A percentile compares a stretch with the other conserved stretches of the same genome.
These are phyloP conservation scores for Noctilio leporinus DNA, from an alignment of 2,113 vertebrate species.

Conservation along the genomic window DNA sequence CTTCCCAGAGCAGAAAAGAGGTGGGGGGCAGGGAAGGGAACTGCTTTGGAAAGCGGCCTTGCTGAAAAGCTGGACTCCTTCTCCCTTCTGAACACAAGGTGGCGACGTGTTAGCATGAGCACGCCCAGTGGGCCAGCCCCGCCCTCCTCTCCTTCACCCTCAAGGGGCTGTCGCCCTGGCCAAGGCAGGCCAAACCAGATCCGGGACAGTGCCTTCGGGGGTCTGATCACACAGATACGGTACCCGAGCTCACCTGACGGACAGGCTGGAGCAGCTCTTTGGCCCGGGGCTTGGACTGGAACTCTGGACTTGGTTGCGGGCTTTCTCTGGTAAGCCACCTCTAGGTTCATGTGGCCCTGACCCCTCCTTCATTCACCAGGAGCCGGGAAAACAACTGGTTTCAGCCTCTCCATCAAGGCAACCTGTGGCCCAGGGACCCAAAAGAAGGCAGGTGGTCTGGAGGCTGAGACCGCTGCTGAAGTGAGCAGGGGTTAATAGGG, in stretches of 20 bases:
- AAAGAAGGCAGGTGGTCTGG: not conserved
- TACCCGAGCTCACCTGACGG: not conserved
- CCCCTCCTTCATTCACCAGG: not conserved
- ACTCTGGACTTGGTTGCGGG: not conserved
- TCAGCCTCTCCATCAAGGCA: not conserved
- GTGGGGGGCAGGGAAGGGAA: not conserved
- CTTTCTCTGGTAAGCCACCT: not conserved
- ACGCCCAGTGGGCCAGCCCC: not conserved
- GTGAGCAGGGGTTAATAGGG: not conserved
- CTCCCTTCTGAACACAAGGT: constrained; percentile 54
- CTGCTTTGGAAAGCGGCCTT: not conserved
- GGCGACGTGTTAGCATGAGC: constrained; percentile 47
- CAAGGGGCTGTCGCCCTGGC: not conserved
- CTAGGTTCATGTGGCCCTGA: not conserved
- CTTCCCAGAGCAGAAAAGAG: not conserved
- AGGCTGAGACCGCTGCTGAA: not conserved
- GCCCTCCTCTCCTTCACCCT: not conserved
- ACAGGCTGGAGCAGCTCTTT: not conserved
- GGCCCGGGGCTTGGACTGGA: not conserved
- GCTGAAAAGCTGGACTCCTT: fast-evolving
- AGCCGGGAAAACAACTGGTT: not conserved
- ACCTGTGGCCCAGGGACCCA: not conserved
- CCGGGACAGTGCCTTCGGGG: not conserved
- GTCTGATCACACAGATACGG: not conserved
- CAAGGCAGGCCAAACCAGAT: not conserved